phyloP scores from a whole-genome alignment of 2,113 vertebrate species.

The Ibidorhyncha struthersii region DNA sequence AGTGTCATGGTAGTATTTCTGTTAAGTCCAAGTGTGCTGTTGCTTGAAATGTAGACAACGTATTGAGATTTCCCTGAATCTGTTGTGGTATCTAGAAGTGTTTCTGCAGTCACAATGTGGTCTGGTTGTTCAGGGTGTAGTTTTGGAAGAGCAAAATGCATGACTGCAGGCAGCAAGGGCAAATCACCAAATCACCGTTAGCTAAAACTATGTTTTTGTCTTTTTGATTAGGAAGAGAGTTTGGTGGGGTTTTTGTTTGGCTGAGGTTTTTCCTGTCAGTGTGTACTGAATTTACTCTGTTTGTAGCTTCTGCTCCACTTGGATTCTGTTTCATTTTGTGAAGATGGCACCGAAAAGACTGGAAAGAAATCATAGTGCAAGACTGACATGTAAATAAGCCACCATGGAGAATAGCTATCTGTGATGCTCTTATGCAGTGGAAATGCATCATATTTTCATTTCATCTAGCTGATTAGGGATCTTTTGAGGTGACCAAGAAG shows the following conservation, averaged over 20 bases:
- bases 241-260: neutral
- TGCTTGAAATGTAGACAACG: neutral
- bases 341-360: slow-evolving; percentile 57
- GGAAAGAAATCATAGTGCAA: slow-evolving; percentile 58
- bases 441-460: slow-evolving; percentile 48
- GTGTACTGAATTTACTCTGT: slow-evolving; percentile 56
- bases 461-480: slow-evolving; percentile 61
- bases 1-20: neutral
- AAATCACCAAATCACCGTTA: neutral
- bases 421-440: slow-evolving; percentile 39
- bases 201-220: neutral
- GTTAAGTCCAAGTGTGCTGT: neutral
- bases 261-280: neutral
- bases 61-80: neutral
- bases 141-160: neutral
- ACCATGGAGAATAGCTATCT: slow-evolving; percentile 34
- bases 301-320: slow-evolving; percentile 53
- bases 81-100: neutral
- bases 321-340: slow-evolving; percentile 57
- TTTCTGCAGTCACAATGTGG: neutral
- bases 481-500: slow-evolving; percentile 58
- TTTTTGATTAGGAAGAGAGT: neutral
- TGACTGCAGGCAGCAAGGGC: neutral
- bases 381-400: slow-evolving; percentile 52
- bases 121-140: neutral